phyloP scores from a whole-genome alignment of 2,797 vertebrate species.

The Todus mexicanus region DNA sequence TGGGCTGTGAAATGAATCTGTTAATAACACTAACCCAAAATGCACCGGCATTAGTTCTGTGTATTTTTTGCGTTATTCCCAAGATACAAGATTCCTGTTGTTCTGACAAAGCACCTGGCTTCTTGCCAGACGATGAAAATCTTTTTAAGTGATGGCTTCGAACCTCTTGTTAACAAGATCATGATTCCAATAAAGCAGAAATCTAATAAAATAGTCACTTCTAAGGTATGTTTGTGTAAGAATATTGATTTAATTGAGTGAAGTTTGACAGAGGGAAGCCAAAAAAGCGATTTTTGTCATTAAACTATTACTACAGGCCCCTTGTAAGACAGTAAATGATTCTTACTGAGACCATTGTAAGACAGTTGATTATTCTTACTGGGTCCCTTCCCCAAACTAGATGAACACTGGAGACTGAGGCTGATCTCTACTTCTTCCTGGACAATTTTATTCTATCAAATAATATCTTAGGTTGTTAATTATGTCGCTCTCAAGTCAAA shows the following conservation, averaged over 20 bases:
- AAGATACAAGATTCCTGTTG: not conserved
- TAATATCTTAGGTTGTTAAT: not conserved
- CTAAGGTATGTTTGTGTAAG: not conserved
- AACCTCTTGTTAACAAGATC: not conserved
- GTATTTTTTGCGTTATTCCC: not conserved
- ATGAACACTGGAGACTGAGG: not conserved
- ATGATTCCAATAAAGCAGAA: not conserved
- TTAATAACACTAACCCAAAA: not conserved
- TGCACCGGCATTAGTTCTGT: not conserved
- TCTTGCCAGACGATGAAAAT: not conserved
- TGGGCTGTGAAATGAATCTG: not conserved
- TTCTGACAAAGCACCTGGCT: not conserved
- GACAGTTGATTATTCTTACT: not conserved
- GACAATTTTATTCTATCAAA: not conserved
- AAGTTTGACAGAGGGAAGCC: not conserved
- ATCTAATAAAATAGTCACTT: not conserved
- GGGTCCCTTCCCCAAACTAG: not conserved
- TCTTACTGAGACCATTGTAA: not conserved
- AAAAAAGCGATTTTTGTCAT: not conserved
- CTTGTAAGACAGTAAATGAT: not conserved
- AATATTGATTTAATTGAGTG: not conserved
- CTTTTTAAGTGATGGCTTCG: not conserved
- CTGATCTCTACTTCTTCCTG: not conserved
- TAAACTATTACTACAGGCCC: not conserved
- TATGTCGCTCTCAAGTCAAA: not conserved